Evolutionary conservation across 2,113 vertebrate species (phyloP).

Genomic region (Physeter macrocephalus): DNA sequence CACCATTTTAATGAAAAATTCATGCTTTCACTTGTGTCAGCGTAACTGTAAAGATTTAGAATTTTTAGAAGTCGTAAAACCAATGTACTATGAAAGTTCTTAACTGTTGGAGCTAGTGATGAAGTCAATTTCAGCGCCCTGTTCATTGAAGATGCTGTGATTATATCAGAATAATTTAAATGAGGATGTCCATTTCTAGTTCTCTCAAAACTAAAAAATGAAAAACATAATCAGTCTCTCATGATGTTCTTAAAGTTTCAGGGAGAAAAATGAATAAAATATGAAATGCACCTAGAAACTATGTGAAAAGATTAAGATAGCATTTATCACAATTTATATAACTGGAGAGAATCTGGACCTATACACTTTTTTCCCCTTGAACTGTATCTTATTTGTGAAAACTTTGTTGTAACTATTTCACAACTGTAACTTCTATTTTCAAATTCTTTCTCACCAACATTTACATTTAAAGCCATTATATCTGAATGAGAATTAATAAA

Average conservation of each 20-base stretch:
- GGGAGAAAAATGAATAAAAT: background rate
- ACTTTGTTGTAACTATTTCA: background rate
- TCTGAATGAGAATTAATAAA: background rate
- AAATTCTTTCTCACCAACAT: background rate
- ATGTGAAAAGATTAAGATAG: background rate
- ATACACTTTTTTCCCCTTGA: background rate
- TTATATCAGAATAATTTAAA: constrained; percentile 42
- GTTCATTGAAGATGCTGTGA: background rate
- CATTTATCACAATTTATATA: background rate
- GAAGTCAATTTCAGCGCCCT: constrained; percentile 3
- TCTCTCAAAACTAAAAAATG: constrained; percentile 50
- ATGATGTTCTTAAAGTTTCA: background rate
- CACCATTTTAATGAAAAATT: constrained; percentile 49
- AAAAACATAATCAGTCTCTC: constrained; percentile 30
- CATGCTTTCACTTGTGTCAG: constrained; percentile 39
- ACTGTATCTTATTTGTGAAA: background rate
- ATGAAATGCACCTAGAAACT: background rate
- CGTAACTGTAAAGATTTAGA: constrained; percentile 56
- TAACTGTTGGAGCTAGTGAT: constrained; percentile 37
- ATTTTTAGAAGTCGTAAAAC: constrained; percentile 48
- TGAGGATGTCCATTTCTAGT: background rate
- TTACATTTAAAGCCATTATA: background rate
- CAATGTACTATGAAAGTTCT: constrained; percentile 58
- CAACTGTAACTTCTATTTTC: background rate
- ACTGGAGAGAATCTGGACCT: background rate